Percentiles rank a stretch among this genome's conserved stretches.
phyloP scores from a whole-genome alignment of 2,797 vertebrate species.

The Taenioides sp. region DNA sequence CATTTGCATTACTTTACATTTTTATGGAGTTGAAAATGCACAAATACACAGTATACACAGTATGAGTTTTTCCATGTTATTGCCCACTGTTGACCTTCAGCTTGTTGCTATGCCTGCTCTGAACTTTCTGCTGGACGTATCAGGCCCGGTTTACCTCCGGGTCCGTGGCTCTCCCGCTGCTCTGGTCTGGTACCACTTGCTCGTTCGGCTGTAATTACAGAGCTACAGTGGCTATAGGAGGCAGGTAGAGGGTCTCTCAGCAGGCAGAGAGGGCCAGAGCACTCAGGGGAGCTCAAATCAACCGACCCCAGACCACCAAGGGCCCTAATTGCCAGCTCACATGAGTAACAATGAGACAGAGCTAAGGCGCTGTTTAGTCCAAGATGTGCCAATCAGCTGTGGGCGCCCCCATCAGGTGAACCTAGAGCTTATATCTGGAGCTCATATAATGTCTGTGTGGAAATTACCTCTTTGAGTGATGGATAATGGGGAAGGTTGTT shows the following conservation, averaged over 20 bases:
- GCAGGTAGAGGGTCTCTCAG: constrained; percentile 44
- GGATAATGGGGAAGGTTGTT: neutral
- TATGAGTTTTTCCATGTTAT: neutral
- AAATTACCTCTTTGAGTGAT: neutral
- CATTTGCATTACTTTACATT: too few species aligned
- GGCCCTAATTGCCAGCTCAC: constrained; percentile 63
- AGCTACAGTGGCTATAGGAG: constrained; percentile 52
- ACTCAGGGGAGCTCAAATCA: constrained; percentile 48
- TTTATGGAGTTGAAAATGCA: too few species aligned
- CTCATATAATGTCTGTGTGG: constrained; percentile 1
- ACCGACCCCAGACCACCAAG: constrained; percentile 37
- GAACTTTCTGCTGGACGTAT: neutral
- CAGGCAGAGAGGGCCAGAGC: constrained; percentile 27
- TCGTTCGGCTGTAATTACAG: constrained; percentile 54
- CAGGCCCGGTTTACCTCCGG: constrained; percentile 12
- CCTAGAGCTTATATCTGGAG: constrained; percentile 3
- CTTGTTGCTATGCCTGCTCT: constrained; percentile 10
- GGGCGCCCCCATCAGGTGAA: constrained; percentile 22
- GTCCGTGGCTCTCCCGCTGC: constrained; percentile 21
- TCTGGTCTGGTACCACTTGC: constrained; percentile 27
- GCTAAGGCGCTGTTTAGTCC: constrained; percentile 30
- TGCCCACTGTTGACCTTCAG: neutral
- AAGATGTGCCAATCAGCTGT: constrained; percentile 40
- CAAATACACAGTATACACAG: neutral
- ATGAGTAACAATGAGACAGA: constrained; percentile 52